A percentile compares a stretch with the other conserved stretches of the same genome.
These are phyloP conservation scores for Agrochola lychnidis DNA, from an alignment of 2,888 invertebrate genomes.

Conservation along the genomic window DNA sequence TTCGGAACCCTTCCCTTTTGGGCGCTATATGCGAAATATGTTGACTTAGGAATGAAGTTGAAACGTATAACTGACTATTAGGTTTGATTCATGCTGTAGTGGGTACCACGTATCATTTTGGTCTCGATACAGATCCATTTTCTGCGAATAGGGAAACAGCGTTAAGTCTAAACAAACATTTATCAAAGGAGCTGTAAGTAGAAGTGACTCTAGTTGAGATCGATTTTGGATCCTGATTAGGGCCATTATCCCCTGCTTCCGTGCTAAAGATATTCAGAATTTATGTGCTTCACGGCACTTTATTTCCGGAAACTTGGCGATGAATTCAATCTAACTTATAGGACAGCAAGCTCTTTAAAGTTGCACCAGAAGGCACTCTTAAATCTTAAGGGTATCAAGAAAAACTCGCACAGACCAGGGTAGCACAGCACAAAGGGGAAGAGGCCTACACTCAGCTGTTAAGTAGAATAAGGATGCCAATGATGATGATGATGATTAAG, in stretches of 20 bases:
- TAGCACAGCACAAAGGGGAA: not conserved
- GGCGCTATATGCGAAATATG: conserved; percentile 46
- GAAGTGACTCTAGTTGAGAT: not conserved
- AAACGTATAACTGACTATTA: not conserved
- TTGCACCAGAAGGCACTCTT: not conserved
- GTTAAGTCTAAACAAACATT: conserved; percentile 8
- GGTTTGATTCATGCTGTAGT: not conserved
- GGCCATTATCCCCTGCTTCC: not conserved
- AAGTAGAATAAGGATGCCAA: not conserved
- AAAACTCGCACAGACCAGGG: no score
- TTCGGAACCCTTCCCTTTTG: conserved; percentile 49
- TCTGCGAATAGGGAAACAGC: not conserved
- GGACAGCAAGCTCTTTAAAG: not conserved
- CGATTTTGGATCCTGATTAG: not conserved
- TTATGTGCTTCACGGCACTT: not conserved
- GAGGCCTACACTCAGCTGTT: not conserved
- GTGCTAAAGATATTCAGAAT: not conserved
- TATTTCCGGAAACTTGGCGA: not conserved
- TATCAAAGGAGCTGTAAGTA: conserved; percentile 14
- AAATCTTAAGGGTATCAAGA: not conserved
- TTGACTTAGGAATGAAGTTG: conserved; percentile 40
- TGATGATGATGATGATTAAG: not conserved
- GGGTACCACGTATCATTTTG: not conserved
- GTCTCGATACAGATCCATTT: not conserved
- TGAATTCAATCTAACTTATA: not conserved